Evolutionary conservation across 1,140 invertebrate genomes (phyloP), one percentile per base, ranked within the genome.

Genomic region (Aporrectodea caliginosa): DNA sequence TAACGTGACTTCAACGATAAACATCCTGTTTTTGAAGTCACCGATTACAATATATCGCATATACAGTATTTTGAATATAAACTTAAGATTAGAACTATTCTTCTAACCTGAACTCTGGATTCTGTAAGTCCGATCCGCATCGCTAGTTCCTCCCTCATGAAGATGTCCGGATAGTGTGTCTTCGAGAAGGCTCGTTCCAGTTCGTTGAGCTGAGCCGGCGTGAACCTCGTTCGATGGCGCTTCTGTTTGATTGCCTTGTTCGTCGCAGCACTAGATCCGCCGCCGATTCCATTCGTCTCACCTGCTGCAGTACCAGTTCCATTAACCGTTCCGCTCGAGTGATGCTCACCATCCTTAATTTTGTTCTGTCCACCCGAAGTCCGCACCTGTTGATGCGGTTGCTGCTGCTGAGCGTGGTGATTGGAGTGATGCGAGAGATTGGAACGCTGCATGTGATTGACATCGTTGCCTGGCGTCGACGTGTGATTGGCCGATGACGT

Each of bases 101-200:
- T n/a, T n/a, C 77, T 68, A 29, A 78, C 77, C 77, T 78, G 77
- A 70, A 78, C 77, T 16, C 77, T 29, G 27, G 77, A 71, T n/a
- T 78, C 77, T 22, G 77, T 71, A 16, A 78, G 77, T 30, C 58
- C 77, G 22, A 78, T 71, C 87, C 94, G 90, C 83, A 88, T 92
- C 0, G 95, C 95, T 29, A 98, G 87, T 88, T 97, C 95, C 88
- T 97, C 96, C 82, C 96, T 91, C 82, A 97, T 90, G 86, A 97
- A 97, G 12, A 97, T 95, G 85, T 97, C 95, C 0, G 96, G 96
- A 86, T 90, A 98, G 85, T 97, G 95, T 0, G 96, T 97, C 88
- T 96, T 97, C 86, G 95, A 93, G 88, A 98, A 98, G 30, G 96
- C 90, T 0, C 93, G 92, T 87, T 98, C 96, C 81, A 98, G 89